Evolutionary conservation across 1,140 invertebrate genomes (phyloP), one percentile per base, ranked within the genome.

Genomic region (Camponotus pennsylvanicus): DNA sequence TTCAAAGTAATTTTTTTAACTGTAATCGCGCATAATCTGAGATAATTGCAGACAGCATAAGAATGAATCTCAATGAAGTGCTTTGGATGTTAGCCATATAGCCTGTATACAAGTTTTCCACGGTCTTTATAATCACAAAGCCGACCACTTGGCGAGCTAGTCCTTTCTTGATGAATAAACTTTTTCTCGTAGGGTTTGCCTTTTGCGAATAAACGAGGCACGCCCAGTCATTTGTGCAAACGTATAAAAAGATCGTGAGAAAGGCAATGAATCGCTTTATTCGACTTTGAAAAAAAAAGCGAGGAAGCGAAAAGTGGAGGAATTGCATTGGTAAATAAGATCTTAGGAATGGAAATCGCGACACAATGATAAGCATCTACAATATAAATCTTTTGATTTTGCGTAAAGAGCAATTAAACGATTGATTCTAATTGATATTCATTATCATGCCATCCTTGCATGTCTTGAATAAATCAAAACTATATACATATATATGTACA

Each of bases 141-240:
- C 85, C 77, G 57, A 77, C 84, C 87, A 73, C 84, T 85, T 83
- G 70, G 37, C 77, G 21, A 15, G 18, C 85, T 64, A 82, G 78
- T 79, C 55, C 73, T 70, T 77, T 59, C 61, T 80, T 76, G 61
- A 66, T 77, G 88, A 86, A 86, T 82, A 83, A 87, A 85, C 85
- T 84, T 88, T 78, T 79, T 82, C 57, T 67, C 49, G 77, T 59
- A 77, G 85, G 79, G 61, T 85, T 73, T 69, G 73, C 73, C 63
- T 69, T 66, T 18, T 49, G 63, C 83, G 73, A 88, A 88, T 90
- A 90, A 90, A 91, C 86, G 86, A 87, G 89, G 70, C 89, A 88
- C 89, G 89, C 83, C 89, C 89, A 90, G 86, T 85, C 86, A 88
- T 91, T 90, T 90, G 83, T 61, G 34, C 59, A 80, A 86, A 87